phyloP scores from a whole-genome alignment of 2,888 invertebrate species.

The Physocephala rufipes region DNA sequence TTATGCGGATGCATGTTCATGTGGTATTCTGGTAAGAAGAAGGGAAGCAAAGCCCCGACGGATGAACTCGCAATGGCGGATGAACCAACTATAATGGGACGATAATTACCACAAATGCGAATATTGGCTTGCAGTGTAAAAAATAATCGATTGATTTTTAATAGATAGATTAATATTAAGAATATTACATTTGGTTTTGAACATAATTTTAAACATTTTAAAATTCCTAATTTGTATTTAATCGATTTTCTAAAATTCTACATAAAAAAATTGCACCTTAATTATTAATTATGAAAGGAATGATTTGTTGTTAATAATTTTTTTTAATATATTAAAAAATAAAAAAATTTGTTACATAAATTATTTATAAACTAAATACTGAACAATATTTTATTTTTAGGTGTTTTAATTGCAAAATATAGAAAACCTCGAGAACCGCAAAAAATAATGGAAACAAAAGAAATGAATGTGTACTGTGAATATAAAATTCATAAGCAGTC shows the following conservation, averaged over 20 bases:
- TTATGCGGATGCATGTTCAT: constrained; percentile 78
- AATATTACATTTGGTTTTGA: too few relatives aligned
- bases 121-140: too few relatives aligned
- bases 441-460: too few relatives aligned
- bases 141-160: too few relatives aligned
- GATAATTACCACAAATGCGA: constrained; percentile 59
- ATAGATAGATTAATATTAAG: too few relatives aligned
- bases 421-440: too few relatives aligned
- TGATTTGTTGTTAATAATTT: constrained; percentile 29
- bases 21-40: constrained; percentile 84
- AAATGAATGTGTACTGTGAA: too few relatives aligned
- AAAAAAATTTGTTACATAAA: not conserved
- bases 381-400: too few relatives aligned
- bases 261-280: not conserved
- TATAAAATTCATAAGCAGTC: too few relatives aligned
- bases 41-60: constrained; percentile 83
- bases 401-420: too few relatives aligned
- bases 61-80: constrained; percentile 86
- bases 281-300: constrained; percentile 21
- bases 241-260: constrained; percentile 16
- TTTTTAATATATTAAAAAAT: constrained; percentile 28
- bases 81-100: constrained; percentile 82
- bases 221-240: constrained; percentile 31
- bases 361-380: too few relatives aligned
- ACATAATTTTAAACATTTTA: not conserved